Evolutionary conservation across 2,797 vertebrate genomes (phyloP).

Genomic region (Enteromius unitaeniatus): DNA sequence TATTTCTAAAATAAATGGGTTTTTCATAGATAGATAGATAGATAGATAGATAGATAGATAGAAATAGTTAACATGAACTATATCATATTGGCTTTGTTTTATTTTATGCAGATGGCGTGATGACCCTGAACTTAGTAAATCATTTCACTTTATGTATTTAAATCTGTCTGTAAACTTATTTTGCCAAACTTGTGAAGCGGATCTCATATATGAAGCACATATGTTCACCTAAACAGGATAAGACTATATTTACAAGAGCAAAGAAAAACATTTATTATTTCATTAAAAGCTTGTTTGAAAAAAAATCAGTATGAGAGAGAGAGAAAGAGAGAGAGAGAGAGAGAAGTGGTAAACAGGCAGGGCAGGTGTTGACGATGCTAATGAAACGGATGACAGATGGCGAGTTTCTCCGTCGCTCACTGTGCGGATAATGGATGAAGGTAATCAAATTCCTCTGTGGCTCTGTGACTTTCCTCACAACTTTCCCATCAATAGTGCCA

Average conservation of each 20-base stretch:
- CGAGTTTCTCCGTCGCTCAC: constrained; percentile 93
- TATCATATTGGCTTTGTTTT: not conserved
- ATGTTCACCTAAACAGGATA: constrained; percentile 48
- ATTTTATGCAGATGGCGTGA: not conserved
- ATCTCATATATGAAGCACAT: constrained; percentile 37
- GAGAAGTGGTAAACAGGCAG: constrained; percentile 92
- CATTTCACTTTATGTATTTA: not conserved
- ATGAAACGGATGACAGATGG: constrained; percentile 99
- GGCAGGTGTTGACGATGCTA: constrained; percentile 99
- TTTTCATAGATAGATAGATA: no score
- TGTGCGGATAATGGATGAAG: constrained; percentile 99
- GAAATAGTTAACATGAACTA: not conserved
- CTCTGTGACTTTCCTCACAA: constrained; percentile 97
- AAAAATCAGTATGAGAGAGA: constrained; percentile 51
- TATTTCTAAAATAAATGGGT: no score
- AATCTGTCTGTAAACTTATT: not conserved
- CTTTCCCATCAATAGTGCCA: constrained; percentile 87
- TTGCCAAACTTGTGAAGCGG: constrained; percentile 41
- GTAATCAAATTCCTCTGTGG: constrained; percentile 99
- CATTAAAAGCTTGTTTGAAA: constrained; percentile 85
- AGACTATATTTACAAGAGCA: constrained; percentile 59
- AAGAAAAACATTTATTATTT: constrained; percentile 88
- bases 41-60: not conserved
- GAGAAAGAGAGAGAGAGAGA: constrained; percentile 67
- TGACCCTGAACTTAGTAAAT: constrained; percentile 21